Percentiles rank a stretch among this genome's conserved stretches.
Evolutionary conservation across 2,888 invertebrate species (phyloP).

Genomic region (Elysia crispata): DNA sequence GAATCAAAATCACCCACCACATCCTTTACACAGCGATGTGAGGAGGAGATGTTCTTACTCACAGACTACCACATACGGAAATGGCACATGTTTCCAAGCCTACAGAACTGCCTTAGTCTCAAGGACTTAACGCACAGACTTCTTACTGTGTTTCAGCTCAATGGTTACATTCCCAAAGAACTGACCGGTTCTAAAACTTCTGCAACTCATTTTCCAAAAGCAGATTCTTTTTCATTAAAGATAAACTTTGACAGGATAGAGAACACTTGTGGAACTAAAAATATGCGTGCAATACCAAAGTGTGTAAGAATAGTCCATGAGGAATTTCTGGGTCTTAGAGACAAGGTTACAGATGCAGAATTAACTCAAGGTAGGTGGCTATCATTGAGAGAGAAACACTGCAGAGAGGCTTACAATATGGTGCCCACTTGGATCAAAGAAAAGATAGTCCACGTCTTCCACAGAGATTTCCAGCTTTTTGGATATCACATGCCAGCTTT

Average conservation of each 20-base stretch:
- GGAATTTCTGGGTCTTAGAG: too few relatives aligned
- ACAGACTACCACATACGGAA: conserved; percentile 53
- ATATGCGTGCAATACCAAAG: too few relatives aligned
- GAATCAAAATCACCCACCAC: too few relatives aligned
- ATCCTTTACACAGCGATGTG: background rate
- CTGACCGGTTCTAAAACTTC: background rate
- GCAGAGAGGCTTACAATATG: conserved; percentile 49
- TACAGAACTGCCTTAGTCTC: conserved; percentile 48
- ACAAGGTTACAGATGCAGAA: too few relatives aligned
- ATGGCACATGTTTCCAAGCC: conserved; percentile 18
- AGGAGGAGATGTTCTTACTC: conserved; percentile 51
- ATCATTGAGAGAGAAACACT: conserved; percentile 22
- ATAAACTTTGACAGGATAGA: too few relatives aligned
- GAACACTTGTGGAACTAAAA: too few relatives aligned
- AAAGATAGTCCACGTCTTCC: conserved; percentile 47
- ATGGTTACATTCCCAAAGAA: conserved; percentile 53
- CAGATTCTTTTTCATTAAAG: too few relatives aligned
- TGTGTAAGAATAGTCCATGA: too few relatives aligned
- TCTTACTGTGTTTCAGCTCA: conserved; percentile 55
- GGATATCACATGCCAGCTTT: conserved; percentile 44
- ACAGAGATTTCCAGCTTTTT: conserved; percentile 56
- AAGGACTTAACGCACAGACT: conserved; percentile 48
- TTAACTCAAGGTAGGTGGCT: background rate
- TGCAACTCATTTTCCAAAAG: too few relatives aligned
- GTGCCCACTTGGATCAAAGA: conserved; percentile 43